phyloP scores from a whole-genome alignment of 2,888 invertebrate species.

The Drosophila melanosoma region DNA sequence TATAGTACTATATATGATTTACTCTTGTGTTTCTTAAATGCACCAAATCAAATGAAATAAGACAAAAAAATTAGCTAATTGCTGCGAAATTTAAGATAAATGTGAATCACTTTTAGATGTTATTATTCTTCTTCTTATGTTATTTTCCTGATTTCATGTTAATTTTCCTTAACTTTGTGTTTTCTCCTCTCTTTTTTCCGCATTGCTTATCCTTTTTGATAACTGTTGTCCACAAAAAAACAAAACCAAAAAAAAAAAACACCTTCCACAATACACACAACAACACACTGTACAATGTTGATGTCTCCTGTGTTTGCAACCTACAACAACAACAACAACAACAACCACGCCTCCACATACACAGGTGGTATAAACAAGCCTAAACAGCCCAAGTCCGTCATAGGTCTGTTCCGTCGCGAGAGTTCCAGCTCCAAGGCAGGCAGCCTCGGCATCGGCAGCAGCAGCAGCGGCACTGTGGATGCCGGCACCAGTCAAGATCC shows the following conservation, averaged over 20 bases:
- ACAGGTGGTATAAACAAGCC: constrained; percentile 94
- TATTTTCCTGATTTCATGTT: constrained; percentile 53
- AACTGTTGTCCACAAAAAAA: constrained; percentile 65
- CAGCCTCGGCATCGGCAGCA: constrained; percentile 85
- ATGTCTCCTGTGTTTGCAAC: constrained; percentile 40
- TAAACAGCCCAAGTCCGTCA: constrained; percentile 93
- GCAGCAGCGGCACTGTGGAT: constrained; percentile 85
- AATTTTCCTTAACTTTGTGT: constrained; percentile 65
- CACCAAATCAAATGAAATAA: constrained; percentile 36
- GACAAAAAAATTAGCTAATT: constrained; percentile 10
- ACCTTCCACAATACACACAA: constrained; percentile 23
- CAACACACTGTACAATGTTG: constrained; percentile 27
- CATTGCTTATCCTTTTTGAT: constrained; percentile 68
- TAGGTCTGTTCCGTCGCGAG: constrained; percentile 94
- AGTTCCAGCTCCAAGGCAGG: constrained; percentile 89
- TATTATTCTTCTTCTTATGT: constrained; percentile 33
- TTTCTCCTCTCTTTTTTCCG: constrained; percentile 75
- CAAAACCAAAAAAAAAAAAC: constrained; percentile 13
- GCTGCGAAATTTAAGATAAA: constrained; percentile 33
- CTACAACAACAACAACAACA: constrained; percentile 22
- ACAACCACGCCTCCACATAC: constrained; percentile 20
- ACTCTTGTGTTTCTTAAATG: constrained; percentile 44
- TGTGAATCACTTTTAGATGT: constrained; percentile 38
- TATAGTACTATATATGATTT: constrained; percentile 32
- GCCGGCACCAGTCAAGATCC: constrained; percentile 86